phyloP scores from a whole-genome alignment of 2,888 invertebrate genomes.

The Limnephilus marmoratus region DNA sequence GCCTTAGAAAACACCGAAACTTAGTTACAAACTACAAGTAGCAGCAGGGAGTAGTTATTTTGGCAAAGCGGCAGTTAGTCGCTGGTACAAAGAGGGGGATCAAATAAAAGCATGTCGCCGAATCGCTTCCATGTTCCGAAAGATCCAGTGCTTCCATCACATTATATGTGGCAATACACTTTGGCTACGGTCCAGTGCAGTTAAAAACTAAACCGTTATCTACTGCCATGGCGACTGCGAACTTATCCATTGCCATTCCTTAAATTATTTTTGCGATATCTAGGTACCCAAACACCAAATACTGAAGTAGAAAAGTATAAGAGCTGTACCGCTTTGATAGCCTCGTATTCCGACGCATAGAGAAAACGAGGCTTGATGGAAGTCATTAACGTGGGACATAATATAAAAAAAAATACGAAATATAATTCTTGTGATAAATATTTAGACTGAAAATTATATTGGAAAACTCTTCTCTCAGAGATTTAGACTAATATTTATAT shows the following conservation, averaged over 20 bases:
- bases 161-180: conserved; percentile 54
- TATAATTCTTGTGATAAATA: too few species aligned
- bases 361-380: too few species aligned
- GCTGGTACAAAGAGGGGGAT: neutral
- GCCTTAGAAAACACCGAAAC: neutral
- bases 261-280: neutral
- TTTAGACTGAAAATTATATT: too few species aligned
- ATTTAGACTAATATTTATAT: too few species aligned
- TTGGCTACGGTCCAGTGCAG: conserved; percentile 56
- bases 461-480: too few species aligned
- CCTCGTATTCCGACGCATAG: neutral
- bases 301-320: neutral
- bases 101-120: conserved; percentile 31
- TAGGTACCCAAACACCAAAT: neutral
- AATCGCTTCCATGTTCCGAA: conserved; percentile 24
- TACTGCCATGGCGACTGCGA: neutral
- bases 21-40: neutral
- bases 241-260: neutral
- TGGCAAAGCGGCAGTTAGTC: neutral
- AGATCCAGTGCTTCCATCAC: conserved; percentile 22
- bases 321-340: neutral
- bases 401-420: too few species aligned
- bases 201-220: conserved; percentile 49
- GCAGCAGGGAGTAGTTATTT: neutral
- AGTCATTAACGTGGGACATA: too few species aligned